Percentiles rank a stretch among this genome's conserved stretches.
Evolutionary conservation across 2,797 vertebrate species (phyloP).

Genomic region (Parauchenoglanis ngamensis): DNA sequence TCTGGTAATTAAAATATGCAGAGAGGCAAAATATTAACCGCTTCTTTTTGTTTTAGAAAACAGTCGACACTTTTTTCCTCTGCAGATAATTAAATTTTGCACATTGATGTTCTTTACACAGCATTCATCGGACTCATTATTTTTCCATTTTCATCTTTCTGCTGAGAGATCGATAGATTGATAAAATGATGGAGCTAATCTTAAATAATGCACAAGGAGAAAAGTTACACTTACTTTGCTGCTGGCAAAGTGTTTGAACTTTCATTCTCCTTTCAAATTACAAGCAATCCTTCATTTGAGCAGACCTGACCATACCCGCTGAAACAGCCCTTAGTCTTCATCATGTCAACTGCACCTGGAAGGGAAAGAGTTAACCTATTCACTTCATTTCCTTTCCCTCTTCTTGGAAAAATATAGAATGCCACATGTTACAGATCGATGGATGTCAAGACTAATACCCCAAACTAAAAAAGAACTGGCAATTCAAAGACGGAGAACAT

Average conservation of each 20-base stretch:
- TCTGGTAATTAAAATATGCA: constrained; percentile 88
- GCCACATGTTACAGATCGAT: constrained; percentile 65
- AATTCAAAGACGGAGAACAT: constrained; percentile 74
- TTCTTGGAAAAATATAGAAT: constrained; percentile 56
- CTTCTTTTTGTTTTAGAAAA: constrained; percentile 85
- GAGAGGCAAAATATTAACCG: constrained; percentile 81
- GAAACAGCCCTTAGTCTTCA: constrained; percentile 29
- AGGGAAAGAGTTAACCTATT: constrained; percentile 64
- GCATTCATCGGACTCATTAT: constrained; percentile 82
- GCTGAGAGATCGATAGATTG: constrained; percentile 83
- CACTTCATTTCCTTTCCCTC: constrained; percentile 62
- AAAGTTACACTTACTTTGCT: constrained; percentile 79
- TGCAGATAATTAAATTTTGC: constrained; percentile 83
- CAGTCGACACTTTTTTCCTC: constrained; percentile 75
- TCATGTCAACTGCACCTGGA: constrained; percentile 20
- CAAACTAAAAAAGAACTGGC: constrained; percentile 74
- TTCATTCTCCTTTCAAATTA: constrained; percentile 73
- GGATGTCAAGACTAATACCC: constrained; percentile 77
- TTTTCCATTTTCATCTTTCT: constrained; percentile 87
- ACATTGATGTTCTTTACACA: constrained; percentile 84
- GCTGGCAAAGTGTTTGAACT: constrained; percentile 79
- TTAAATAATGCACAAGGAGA: constrained; percentile 82
- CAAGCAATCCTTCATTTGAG: constrained; percentile 34
- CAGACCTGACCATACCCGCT: constrained; percentile 28
- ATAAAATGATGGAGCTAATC: constrained; percentile 83